Base-by-base conservation (phyloP, 2,113 vertebrate genomes). In the Lophius piscatorius region DNA sequence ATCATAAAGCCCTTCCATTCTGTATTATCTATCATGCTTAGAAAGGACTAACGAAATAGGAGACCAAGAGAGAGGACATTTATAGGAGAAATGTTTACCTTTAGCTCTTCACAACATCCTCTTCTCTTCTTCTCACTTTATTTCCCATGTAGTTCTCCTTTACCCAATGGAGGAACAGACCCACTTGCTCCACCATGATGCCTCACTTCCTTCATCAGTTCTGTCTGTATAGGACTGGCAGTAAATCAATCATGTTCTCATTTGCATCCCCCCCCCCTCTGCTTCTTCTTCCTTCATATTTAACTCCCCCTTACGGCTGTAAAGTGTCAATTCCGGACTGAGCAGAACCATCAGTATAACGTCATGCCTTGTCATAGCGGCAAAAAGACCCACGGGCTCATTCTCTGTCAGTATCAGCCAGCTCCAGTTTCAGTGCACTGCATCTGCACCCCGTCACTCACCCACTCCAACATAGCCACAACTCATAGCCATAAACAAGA, bases 231-330 rank as follows among this genome's bases (percentile, higher is more conserved):
- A 35, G 63, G 77, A 81, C 82, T 86, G 86, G 81, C 85, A 83
- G 83, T 58, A 86, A 90, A 86, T 84, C 88, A 83, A 89, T 86
- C 72, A 76, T 6, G 14, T 66, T 71, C 74, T 75, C 79, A 67
- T 83, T 64, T 69, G 10, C 63, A 44, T 9, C 31, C 6, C 28
- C 39, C 23, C 17, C 45, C 14, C 12, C 6, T 8, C 34, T 10
- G 22, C 24, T 33, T 39, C 69, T 42, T 23, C 65, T 18, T 69
- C 60, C 39, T 38, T 69, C 69, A 55, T 47, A 28, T 81, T 65
- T 74, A 52, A 52, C 79, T 77, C 78, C 78, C 70, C 76, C 81
- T 83, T 62, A 71, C 54, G 83, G 74, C 67, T 71, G 64, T 60
- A 66, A 71, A 69, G 80, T 80, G 82, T 84, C 70, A 65, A 45